Conservation (phyloP, 1,140 invertebrate genomes). For the Anoplophora glabripennis region DNA sequence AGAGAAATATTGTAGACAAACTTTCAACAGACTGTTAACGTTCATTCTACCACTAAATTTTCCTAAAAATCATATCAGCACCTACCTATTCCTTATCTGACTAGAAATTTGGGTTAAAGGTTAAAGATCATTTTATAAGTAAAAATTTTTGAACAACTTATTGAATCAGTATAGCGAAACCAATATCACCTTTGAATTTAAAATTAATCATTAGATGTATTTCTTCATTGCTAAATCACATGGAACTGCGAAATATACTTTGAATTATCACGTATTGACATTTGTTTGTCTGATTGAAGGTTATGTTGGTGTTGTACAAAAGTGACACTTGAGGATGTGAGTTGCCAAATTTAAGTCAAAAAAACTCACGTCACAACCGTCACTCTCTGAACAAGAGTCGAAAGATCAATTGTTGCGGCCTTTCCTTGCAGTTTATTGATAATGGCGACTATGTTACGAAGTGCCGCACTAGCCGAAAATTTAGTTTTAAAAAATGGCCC, state of each 20-base stretch:
- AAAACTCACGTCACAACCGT: background rate
- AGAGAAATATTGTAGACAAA: too few species aligned
- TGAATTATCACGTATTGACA: background rate
- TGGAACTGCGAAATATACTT: background rate
- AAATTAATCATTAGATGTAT: too few species aligned
- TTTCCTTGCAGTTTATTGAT: constrained; percentile 40
- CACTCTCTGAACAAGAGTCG: too few species aligned
- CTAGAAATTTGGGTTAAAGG: constrained; percentile 1
- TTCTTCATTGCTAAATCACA: too few species aligned
- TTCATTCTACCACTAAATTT: too few species aligned
- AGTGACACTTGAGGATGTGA: background rate
- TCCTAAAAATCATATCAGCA: too few species aligned
- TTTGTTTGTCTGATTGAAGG: background rate
- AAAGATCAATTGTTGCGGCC: too few species aligned
- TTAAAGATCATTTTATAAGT: background rate
- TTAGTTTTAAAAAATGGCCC: constrained; percentile 59
- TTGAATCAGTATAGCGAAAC: too few species aligned
- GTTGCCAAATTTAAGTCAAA: constrained; percentile 6
- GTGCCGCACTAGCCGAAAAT: constrained; percentile 61
- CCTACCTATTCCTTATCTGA: background rate
- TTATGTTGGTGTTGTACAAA: background rate
- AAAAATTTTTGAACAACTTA: background rate
- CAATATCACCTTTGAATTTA: too few species aligned
- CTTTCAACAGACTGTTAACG: too few species aligned
- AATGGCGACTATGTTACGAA: constrained; percentile 69